These are phyloP conservation scores for Timema podura DNA, from an alignment of 2,888 invertebrate genomes.

Conservation along the genomic window DNA sequence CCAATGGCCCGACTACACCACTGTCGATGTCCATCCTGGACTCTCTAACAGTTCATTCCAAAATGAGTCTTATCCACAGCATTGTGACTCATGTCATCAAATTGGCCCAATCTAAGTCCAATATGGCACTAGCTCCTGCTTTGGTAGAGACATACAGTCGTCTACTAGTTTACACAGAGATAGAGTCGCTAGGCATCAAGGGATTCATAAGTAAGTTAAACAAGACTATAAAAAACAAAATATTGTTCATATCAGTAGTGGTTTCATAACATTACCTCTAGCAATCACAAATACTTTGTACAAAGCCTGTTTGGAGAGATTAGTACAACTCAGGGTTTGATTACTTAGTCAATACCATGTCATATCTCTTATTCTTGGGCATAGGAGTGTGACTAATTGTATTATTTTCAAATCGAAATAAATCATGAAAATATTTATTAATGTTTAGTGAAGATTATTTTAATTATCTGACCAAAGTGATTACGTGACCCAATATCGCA, in stretches of 20 bases:
- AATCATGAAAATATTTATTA: too few species aligned
- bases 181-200: conserved; percentile 94
- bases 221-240: neutral
- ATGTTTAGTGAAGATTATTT: too few species aligned
- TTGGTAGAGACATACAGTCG: conserved; percentile 93
- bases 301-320: neutral
- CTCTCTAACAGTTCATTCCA: conserved; percentile 91
- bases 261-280: neutral
- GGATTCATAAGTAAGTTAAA: conserved; percentile 78
- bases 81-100: conserved; percentile 89
- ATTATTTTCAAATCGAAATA: too few species aligned
- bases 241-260: neutral
- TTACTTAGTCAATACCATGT: too few species aligned
- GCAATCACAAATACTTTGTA: conserved; percentile 7
- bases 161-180: conserved; percentile 90
- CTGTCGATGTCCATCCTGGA: conserved; percentile 90
- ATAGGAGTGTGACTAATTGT: too few species aligned
- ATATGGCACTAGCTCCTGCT: conserved; percentile 82
- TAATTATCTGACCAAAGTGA: too few species aligned
- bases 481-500: too few species aligned
- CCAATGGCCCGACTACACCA: conserved; percentile 73
- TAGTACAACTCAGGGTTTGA: neutral
- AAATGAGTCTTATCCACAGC: conserved; percentile 85
- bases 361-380: too few species aligned
- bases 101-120: conserved; percentile 80